A percentile compares a stretch with the other conserved stretches of the same genome.
Conservation (phyloP, 2,113 vertebrate species). For the Perca schrenkii region DNA sequence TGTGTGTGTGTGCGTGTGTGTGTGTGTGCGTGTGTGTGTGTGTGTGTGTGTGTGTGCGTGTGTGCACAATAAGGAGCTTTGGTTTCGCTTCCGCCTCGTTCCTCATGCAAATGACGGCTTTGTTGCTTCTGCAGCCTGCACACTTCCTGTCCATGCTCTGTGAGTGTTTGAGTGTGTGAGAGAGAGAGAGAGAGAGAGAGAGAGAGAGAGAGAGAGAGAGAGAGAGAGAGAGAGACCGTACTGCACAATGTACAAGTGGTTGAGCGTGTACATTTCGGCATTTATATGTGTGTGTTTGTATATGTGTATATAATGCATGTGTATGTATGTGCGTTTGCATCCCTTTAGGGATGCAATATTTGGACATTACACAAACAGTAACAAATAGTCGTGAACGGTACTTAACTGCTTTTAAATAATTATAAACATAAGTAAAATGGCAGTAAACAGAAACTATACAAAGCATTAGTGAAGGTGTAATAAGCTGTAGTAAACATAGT, state of each 20-base stretch:
- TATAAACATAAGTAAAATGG: too few species aligned
- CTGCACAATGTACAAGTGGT: background rate
- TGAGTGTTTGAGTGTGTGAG: background rate
- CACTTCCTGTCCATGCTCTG: constrained; percentile 60
- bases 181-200: background rate
- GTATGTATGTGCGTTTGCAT: too few species aligned
- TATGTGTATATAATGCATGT: too few species aligned
- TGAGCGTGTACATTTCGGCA: constrained; percentile 5
- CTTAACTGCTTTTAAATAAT: too few species aligned
- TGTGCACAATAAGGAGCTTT: constrained; percentile 36
- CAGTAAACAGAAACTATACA: too few species aligned
- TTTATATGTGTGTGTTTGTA: background rate
- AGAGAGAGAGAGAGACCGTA: background rate
- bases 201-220: too few species aligned
- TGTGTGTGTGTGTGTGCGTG: background rate
- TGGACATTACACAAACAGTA: too few species aligned
- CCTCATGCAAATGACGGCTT: constrained; percentile 67
- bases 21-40: constrained; percentile 3
- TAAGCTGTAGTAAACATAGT: too few species aligned
- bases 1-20: constrained; percentile 27
- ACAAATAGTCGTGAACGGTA: too few species aligned
- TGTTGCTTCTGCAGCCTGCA: constrained; percentile 68
- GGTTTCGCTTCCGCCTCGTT: constrained; percentile 68
- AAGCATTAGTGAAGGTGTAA: too few species aligned
- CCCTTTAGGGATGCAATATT: too few species aligned